A percentile compares a stretch with the other conserved stretches of the same genome.
phyloP scores from a whole-genome alignment of 1,140 invertebrate species.

The Cotesia vestalis region DNA sequence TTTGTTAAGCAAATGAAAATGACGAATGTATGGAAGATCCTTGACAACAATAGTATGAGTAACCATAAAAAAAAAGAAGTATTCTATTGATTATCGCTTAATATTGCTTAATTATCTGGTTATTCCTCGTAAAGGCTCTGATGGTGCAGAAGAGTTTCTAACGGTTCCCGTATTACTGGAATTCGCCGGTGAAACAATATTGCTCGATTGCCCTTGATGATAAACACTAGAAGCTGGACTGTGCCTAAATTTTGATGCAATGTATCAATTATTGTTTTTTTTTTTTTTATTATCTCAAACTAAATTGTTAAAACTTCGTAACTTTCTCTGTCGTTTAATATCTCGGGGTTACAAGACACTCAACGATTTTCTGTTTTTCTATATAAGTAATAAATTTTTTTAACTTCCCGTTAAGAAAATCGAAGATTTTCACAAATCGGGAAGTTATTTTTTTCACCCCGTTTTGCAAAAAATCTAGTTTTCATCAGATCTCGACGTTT shows the following conservation, averaged over 20 bases:
- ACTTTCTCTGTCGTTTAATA: neutral
- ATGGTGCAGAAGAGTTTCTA: conserved; percentile 62
- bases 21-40: conserved; percentile 11
- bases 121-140: conserved; percentile 60
- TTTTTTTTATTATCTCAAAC: neutral
- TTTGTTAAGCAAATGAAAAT: conserved; percentile 21
- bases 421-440: too few species aligned
- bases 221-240: conserved; percentile 59
- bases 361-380: too few species aligned
- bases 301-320: neutral
- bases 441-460: too few species aligned
- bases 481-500: too few species aligned
- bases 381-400: too few species aligned
- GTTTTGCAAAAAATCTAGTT: too few species aligned
- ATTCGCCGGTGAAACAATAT: conserved; percentile 59
- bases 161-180: conserved; percentile 60
- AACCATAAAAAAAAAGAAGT: conserved; percentile 15
- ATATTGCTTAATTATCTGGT: conserved; percentile 55
- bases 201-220: conserved; percentile 60
- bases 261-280: neutral
- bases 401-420: too few species aligned
- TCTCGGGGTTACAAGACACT: too few species aligned
- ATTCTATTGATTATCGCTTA: too few species aligned
- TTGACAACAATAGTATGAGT: conserved; percentile 13
- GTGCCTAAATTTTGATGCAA: conserved; percentile 46